Evolutionary conservation across 2,888 invertebrate genomes (phyloP).

Genomic region (Apotomis betuletana): DNA sequence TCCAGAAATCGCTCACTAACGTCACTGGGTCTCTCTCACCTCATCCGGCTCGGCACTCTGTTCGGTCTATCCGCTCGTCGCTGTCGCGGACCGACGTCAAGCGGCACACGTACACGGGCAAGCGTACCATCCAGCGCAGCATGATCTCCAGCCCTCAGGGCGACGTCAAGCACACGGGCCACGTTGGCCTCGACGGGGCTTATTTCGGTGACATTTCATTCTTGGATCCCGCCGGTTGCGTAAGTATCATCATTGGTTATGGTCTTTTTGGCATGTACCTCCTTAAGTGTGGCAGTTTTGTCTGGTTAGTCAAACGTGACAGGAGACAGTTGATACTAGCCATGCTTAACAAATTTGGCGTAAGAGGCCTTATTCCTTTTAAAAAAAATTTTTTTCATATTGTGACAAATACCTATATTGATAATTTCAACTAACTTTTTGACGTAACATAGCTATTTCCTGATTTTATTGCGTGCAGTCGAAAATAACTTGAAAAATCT

Average conservation of each 20-base stretch:
- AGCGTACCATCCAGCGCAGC: conserved; percentile 90
- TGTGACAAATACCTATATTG: too few relatives aligned
- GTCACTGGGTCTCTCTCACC: conserved; percentile 63
- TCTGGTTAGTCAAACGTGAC: too few relatives aligned
- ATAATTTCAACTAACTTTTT: too few relatives aligned
- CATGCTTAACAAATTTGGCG: too few relatives aligned
- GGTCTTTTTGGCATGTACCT: too few relatives aligned
- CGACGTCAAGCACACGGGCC: conserved; percentile 97
- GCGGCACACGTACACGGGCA: conserved; percentile 78
- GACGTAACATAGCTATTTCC: too few relatives aligned
- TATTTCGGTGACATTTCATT: conserved; percentile 96
- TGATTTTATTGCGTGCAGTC: too few relatives aligned
- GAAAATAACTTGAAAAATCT: too few relatives aligned
- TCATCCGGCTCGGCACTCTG: conserved; percentile 65
- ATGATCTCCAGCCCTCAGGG: conserved; percentile 99
- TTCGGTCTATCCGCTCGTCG: conserved; percentile 67
- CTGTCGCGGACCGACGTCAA: conserved; percentile 80
- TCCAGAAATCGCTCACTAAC: conserved; percentile 51
- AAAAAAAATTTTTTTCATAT: too few relatives aligned
- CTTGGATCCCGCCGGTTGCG: conserved; percentile 73
- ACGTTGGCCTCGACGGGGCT: conserved; percentile 98
- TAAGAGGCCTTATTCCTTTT: too few relatives aligned
- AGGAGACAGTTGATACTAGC: too few relatives aligned
- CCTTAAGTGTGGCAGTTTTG: too few relatives aligned
- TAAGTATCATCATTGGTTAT: conserved; percentile 57